Evolutionary conservation across 2,888 invertebrate species (phyloP).

Genomic region (Chloroclysta siterata): DNA sequence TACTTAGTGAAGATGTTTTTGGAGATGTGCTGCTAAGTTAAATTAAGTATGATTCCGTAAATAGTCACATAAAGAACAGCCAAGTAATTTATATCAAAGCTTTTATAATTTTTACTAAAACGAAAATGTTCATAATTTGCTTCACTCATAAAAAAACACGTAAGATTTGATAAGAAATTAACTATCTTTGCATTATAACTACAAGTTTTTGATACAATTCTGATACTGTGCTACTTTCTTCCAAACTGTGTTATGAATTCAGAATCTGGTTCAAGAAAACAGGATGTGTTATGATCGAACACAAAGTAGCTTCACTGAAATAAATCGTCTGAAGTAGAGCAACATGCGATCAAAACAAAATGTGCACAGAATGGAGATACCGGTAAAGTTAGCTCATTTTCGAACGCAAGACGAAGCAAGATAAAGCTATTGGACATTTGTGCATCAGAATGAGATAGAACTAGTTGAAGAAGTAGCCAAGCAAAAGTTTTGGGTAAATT

Average conservation of each 20-base stretch:
- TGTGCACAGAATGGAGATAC: constrained; percentile 68
- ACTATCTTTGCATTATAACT: no score
- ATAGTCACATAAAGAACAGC: background rate
- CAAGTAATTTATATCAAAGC: constrained; percentile 22
- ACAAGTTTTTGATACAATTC: no score
- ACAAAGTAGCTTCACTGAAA: constrained; percentile 14
- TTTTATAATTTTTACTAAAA: background rate
- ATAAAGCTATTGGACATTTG: constrained; percentile 38
- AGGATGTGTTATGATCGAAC: constrained; percentile 5
- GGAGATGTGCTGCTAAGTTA: constrained; percentile 13
- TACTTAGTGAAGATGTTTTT: constrained; percentile 36
- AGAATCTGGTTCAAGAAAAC: constrained; percentile 11
- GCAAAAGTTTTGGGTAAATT: constrained; percentile 65
- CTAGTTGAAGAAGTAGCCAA: constrained; percentile 47
- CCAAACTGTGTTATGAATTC: constrained; percentile 5
- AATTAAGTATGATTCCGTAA: constrained; percentile 17
- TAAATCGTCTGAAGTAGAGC: constrained; percentile 45
- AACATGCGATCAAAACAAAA: constrained; percentile 44
- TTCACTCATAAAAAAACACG: no score
- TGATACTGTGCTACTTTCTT: background rate
- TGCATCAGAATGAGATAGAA: constrained; percentile 43
- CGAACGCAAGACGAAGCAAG: constrained; percentile 54
- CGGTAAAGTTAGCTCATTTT: constrained; percentile 66
- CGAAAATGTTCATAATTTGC: background rate
- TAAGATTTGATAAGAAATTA: no score